Conservation (phyloP, 1,140 invertebrate species). For the Tetragonula clypearis region DNA sequence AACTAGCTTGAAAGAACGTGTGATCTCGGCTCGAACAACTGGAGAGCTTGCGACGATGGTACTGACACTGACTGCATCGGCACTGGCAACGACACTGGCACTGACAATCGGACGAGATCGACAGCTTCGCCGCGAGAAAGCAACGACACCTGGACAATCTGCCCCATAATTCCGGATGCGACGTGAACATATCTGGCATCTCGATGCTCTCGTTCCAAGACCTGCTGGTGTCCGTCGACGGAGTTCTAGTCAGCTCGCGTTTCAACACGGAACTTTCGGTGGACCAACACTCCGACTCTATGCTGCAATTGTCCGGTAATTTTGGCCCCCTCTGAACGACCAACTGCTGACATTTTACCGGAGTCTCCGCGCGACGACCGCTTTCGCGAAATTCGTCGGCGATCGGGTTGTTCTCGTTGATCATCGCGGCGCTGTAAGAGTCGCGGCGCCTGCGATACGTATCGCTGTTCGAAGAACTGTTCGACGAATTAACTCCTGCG, state of each 20-base stretch:
- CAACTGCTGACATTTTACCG: slow-evolving; percentile 11
- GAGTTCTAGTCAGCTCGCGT: slow-evolving; percentile 27
- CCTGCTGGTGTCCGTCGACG: slow-evolving; percentile 56
- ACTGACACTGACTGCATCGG: slow-evolving; percentile 57
- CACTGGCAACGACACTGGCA: slow-evolving; percentile 56
- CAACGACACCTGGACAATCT: slow-evolving; percentile 51
- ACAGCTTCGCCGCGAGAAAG: slow-evolving; percentile 1
- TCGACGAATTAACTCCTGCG: slow-evolving; percentile 17
- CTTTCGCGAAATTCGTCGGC: slow-evolving; percentile 40
- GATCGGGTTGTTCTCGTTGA: slow-evolving; percentile 59
- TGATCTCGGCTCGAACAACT: slow-evolving; percentile 57
- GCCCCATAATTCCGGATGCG: slow-evolving; percentile 60
- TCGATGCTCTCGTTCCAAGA: slow-evolving; percentile 61
- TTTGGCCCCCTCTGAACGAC: slow-evolving; percentile 16
- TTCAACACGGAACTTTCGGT: slow-evolving; percentile 52
- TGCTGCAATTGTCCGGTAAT: slow-evolving; percentile 38
- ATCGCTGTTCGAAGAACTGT: not conserved
- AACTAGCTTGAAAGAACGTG: slow-evolving; percentile 33
- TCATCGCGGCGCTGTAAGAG: slow-evolving; percentile 71
- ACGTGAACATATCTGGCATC: slow-evolving; percentile 49
- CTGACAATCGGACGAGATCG: slow-evolving; percentile 20
- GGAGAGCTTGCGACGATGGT: slow-evolving; percentile 57
- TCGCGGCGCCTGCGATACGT: slow-evolving; percentile 64
- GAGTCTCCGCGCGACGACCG: not conserved
- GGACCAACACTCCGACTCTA: slow-evolving; percentile 64